Percentiles rank a stretch among this genome's conserved stretches.
phyloP scores from a whole-genome alignment of 1,140 invertebrate genomes.

The Scaptomyza montana region DNA sequence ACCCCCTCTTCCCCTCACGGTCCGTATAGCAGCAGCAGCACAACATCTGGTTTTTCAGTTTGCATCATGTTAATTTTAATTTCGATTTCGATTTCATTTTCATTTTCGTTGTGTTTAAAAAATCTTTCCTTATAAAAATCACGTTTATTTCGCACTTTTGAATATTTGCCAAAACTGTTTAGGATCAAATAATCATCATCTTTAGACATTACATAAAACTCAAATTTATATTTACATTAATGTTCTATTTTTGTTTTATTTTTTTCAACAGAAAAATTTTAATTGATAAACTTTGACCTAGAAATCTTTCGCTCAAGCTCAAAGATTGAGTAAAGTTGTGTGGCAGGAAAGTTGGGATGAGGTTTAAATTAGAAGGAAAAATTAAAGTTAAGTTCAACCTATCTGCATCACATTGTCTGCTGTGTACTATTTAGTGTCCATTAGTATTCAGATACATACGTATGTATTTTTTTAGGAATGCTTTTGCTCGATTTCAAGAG shows the following conservation, averaged over 20 bases:
- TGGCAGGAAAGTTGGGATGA: too few species aligned
- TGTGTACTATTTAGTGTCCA: neutral
- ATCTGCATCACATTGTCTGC: neutral
- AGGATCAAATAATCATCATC: too few species aligned
- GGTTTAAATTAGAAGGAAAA: too few species aligned
- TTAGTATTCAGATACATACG: neutral
- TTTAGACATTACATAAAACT: too few species aligned
- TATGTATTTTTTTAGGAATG: neutral
- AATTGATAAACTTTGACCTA: too few species aligned
- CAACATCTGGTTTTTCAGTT: slow-evolving; percentile 28
- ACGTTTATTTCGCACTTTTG: too few species aligned
- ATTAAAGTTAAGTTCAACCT: neutral
- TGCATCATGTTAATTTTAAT: slow-evolving; percentile 16
- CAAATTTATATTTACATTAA: too few species aligned
- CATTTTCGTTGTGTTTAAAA: neutral
- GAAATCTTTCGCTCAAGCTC: too few species aligned
- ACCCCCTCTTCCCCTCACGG: neutral
- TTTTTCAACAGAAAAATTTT: too few species aligned
- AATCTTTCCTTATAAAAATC: neutral
- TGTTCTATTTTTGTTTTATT: too few species aligned
- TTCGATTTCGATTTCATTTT: slow-evolving; percentile 38
- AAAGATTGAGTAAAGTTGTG: too few species aligned
- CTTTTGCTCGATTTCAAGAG: slow-evolving; percentile 23
- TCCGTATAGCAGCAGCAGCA: neutral
- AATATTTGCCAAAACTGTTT: too few species aligned